Conservation (phyloP, 2,797 vertebrate genomes). For the Allobates femoralis region DNA sequence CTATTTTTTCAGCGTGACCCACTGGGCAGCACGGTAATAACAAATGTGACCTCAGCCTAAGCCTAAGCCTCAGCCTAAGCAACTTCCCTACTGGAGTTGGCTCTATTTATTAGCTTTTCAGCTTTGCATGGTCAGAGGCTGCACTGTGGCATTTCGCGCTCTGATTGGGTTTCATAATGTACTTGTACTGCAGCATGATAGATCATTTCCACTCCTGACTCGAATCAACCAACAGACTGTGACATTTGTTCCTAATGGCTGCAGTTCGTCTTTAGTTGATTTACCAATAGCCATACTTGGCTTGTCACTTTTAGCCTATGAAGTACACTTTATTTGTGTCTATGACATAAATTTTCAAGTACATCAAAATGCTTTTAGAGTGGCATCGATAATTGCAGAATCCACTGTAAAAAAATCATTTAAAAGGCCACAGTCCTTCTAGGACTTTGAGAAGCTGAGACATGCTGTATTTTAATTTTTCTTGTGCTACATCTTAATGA, state of each 20-base stretch:
- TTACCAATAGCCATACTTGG: not conserved
- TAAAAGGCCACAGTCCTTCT: slow-evolving; percentile 8
- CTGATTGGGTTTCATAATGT: not conserved
- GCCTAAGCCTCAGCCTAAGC: no score
- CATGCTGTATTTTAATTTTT: slow-evolving; percentile 37
- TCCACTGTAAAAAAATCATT: slow-evolving; percentile 26
- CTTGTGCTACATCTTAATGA: slow-evolving; percentile 48
- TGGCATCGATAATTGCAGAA: slow-evolving; percentile 20
- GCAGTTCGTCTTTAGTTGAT: not conserved
- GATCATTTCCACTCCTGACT: not conserved
- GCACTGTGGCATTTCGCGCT: not conserved
- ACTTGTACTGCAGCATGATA: not conserved
- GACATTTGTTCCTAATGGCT: slow-evolving; percentile 1
- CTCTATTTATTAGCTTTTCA: not conserved
- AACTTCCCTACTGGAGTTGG: not conserved
- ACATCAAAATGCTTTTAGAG: slow-evolving; percentile 6
- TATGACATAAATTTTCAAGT: slow-evolving; percentile 11
- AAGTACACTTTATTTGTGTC: slow-evolving; percentile 15
- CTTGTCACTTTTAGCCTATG: slow-evolving; percentile 19
- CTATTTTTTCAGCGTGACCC: no score
- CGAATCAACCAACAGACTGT: not conserved
- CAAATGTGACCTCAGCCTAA: no score
- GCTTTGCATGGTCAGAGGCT: not conserved
- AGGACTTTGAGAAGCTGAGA: slow-evolving; percentile 28
- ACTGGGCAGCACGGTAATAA: no score